These are phyloP conservation scores for Pseudeuparius sepicola DNA, from an alignment of 2,888 invertebrate genomes.

Conservation along the genomic window DNA sequence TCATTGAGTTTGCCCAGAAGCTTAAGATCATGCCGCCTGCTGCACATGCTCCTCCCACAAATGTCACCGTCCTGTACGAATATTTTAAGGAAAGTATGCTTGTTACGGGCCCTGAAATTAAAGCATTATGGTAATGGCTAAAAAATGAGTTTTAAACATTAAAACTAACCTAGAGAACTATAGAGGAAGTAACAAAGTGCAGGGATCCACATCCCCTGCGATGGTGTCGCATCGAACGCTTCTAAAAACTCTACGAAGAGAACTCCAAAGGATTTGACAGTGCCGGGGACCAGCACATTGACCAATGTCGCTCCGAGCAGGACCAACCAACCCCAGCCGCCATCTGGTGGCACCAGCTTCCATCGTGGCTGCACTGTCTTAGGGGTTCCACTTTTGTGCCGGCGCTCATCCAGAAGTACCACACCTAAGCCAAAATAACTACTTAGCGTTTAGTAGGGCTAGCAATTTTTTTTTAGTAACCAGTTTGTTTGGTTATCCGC, in stretches of 20 bases:
- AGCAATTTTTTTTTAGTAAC: too few species aligned
- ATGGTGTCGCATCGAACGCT: slow-evolving; percentile 62
- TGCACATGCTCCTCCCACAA: slow-evolving; percentile 72
- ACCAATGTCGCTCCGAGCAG: slow-evolving; percentile 65
- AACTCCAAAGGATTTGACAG: slow-evolving; percentile 81
- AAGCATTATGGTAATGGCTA: too few species aligned
- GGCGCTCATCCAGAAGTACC: slow-evolving; percentile 31
- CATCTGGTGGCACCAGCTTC: slow-evolving; percentile 73
- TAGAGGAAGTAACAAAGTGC: slow-evolving; percentile 80
- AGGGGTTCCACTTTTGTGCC: slow-evolving; percentile 32
- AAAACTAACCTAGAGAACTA: slow-evolving; percentile 69
- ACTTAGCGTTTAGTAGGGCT: too few species aligned
- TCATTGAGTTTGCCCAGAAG: slow-evolving; percentile 69
- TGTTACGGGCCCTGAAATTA: slow-evolving; percentile 66
- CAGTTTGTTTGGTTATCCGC: too few species aligned
- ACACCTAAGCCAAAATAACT: too few species aligned
- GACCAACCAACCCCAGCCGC: slow-evolving; percentile 79
- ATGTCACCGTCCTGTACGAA: slow-evolving; percentile 74
- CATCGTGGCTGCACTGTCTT: too few species aligned
- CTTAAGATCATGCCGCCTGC: slow-evolving; percentile 78
- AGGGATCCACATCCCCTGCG: slow-evolving; percentile 75
- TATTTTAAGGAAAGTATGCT: slow-evolving; percentile 75
- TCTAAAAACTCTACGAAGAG: slow-evolving; percentile 73
- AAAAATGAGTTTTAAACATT: too few species aligned
- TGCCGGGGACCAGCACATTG: slow-evolving; percentile 77